Conservation (phyloP, 1,140 invertebrate genomes). For the Ptiloglossa arizonensis region DNA sequence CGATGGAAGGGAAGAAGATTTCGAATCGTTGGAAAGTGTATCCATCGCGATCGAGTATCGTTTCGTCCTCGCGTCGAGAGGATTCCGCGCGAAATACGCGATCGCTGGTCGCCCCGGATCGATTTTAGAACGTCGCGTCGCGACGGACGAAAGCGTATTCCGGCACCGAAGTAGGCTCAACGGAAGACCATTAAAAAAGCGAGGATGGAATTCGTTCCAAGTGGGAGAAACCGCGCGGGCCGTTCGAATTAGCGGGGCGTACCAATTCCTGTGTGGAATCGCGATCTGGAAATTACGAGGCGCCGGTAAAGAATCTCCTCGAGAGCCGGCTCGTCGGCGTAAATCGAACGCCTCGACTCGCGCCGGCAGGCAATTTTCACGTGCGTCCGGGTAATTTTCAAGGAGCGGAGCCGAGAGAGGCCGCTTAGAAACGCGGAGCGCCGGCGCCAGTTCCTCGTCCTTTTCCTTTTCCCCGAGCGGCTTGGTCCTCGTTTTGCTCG, state of each 20-base stretch:
- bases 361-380: slow-evolving; percentile 67
- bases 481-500: slow-evolving; percentile 49
- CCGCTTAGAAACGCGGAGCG: slow-evolving; percentile 66
- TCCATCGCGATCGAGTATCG: too few relatives aligned
- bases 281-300: slow-evolving; percentile 41
- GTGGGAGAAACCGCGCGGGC: slow-evolving; percentile 4
- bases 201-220: not conserved
- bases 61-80: too few relatives aligned
- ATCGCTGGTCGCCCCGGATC: too few relatives aligned
- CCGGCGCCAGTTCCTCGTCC: slow-evolving; percentile 64
- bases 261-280: slow-evolving; percentile 44
- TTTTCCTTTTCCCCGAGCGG: slow-evolving; percentile 57
- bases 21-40: too few relatives aligned
- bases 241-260: slow-evolving; percentile 34
- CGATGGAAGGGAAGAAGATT: too few relatives aligned
- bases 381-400: slow-evolving; percentile 68
- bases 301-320: slow-evolving; percentile 23
- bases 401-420: slow-evolving; percentile 39
- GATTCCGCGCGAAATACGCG: too few relatives aligned
- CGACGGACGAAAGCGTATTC: not conserved
- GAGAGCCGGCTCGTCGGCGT: slow-evolving; percentile 38
- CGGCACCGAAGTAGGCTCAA: not conserved
- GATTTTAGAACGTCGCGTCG: slow-evolving; percentile 21
- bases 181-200: not conserved
- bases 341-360: slow-evolving; percentile 30